Conservation (phyloP, 2,888 invertebrate genomes). For the Gisinianus flammeolus region DNA sequence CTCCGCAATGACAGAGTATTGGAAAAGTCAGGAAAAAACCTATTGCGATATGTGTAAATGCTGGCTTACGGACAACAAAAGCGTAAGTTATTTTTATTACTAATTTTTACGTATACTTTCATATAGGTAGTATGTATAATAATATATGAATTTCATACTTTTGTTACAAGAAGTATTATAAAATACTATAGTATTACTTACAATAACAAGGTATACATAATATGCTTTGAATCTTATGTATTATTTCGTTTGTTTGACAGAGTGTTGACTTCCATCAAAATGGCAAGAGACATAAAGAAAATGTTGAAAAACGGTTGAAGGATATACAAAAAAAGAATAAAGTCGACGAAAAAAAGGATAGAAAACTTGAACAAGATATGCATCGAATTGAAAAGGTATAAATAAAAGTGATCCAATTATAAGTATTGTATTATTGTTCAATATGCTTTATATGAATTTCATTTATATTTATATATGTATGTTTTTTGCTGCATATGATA, state of each 20-base stretch:
- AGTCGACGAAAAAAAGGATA: constrained; percentile 77
- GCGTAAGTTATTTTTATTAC: constrained; percentile 63
- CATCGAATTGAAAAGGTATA: constrained; percentile 77
- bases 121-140: too few relatives aligned
- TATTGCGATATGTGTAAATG: constrained; percentile 98
- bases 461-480: too few relatives aligned
- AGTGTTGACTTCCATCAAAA: constrained; percentile 94
- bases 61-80: constrained; percentile 97
- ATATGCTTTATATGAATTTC: neutral
- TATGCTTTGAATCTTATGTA: constrained; percentile 11
- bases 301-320: constrained; percentile 83
- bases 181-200: too few relatives aligned
- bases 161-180: too few relatives aligned
- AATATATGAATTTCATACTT: too few relatives aligned
- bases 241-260: constrained; percentile 64
- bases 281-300: constrained; percentile 89
- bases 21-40: constrained; percentile 95
- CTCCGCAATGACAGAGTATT: constrained; percentile 81
- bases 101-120: constrained; percentile 37
- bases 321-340: constrained; percentile 83
- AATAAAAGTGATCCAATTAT: neutral
- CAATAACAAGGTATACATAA: too few relatives aligned
- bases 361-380: constrained; percentile 77
- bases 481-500: neutral
- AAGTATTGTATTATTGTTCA: neutral